phyloP scores from a whole-genome alignment of 2,888 invertebrate species.

The Andrena bicolor region DNA sequence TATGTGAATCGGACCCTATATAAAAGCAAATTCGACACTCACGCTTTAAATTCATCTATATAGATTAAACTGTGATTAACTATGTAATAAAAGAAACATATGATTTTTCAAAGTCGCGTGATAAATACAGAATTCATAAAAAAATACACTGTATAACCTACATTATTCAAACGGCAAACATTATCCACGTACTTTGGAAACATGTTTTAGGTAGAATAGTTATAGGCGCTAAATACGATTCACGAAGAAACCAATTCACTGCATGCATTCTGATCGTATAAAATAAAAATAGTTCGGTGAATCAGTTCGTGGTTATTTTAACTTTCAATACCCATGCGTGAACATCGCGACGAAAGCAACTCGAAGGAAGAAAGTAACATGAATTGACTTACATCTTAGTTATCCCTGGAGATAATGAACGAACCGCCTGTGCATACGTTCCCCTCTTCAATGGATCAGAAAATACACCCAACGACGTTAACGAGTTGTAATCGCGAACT shows the following conservation, averaged over 20 bases:
- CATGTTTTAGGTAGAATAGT: not conserved
- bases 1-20: not conserved
- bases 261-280: not conserved
- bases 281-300: not conserved
- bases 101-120: too few relatives aligned
- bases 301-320: not conserved
- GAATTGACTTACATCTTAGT: conserved; percentile 9
- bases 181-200: not conserved
- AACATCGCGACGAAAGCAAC: not conserved
- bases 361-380: not conserved
- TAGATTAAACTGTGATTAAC: not conserved
- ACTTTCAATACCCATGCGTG: too few relatives aligned
- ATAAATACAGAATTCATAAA: not conserved
- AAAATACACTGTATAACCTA: not conserved
- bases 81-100: too few relatives aligned
- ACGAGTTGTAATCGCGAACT: conserved; percentile 11
- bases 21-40: not conserved
- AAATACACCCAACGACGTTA: not conserved
- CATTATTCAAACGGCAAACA: not conserved
- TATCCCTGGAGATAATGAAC: not conserved
- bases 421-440: conserved; percentile 1
- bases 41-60: too few relatives aligned
- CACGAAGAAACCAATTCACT: not conserved
- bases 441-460: not conserved
- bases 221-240: not conserved